phyloP scores from a whole-genome alignment of 2,113 vertebrate genomes.

The Lophochroa leadbeateri region DNA sequence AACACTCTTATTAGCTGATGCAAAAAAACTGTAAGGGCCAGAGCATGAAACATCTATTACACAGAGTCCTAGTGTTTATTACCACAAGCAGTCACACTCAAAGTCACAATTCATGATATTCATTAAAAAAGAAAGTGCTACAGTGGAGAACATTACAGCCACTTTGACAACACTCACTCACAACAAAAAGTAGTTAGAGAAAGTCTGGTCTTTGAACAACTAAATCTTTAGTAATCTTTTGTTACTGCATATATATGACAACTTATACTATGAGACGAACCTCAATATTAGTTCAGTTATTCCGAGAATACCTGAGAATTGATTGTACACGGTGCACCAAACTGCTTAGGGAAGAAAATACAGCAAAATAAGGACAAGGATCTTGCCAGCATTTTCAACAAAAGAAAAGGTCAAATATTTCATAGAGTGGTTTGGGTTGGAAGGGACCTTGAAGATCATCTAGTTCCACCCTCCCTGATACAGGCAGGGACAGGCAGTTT shows the following conservation, averaged over 20 bases:
- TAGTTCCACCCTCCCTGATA: background rate
- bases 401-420: background rate
- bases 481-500: background rate
- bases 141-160: background rate
- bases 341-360: background rate
- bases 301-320: background rate
- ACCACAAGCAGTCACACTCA: background rate
- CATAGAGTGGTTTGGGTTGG: background rate
- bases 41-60: background rate
- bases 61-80: background rate
- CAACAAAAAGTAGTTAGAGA: background rate
- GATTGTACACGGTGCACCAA: background rate
- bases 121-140: background rate
- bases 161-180: background rate
- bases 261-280: background rate
- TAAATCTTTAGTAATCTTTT: background rate
- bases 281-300: background rate
- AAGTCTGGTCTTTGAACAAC: background rate
- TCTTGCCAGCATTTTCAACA: background rate
- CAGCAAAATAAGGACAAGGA: background rate
- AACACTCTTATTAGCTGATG: slow-evolving; percentile 6
- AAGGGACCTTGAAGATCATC: background rate
- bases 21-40: background rate
- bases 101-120: background rate
- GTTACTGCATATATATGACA: background rate